A percentile compares a stretch with the other conserved stretches of the same genome.
Conservation (phyloP, 2,888 invertebrate genomes). For the Amiota mariae region DNA sequence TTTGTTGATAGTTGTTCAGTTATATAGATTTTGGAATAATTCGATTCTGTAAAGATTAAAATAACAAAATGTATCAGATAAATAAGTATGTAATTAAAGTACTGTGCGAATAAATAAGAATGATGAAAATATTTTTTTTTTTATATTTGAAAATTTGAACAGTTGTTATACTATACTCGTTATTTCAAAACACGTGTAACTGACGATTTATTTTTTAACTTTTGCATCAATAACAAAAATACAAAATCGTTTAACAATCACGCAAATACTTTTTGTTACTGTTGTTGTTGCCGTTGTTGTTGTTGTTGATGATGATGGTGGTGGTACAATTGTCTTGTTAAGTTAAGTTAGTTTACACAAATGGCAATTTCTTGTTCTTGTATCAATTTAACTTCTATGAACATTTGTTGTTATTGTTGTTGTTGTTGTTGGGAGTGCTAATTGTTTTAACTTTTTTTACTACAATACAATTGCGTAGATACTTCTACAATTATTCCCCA, state of each 20-base stretch:
- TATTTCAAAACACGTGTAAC: no score
- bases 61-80: no score
- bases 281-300: slow-evolving; percentile 31
- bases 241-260: neutral
- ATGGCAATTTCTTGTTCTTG: slow-evolving; percentile 59
- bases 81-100: no score
- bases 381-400: neutral
- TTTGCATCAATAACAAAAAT: neutral
- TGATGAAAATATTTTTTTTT: no score
- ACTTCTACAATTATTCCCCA: slow-evolving; percentile 18
- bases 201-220: no score
- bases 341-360: slow-evolving; percentile 48
- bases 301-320: slow-evolving; percentile 22
- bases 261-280: slow-evolving; percentile 30
- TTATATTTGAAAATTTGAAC: no score
- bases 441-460: slow-evolving; percentile 23
- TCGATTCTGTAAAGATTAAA: no score
- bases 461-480: neutral
- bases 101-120: no score
- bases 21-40: no score
- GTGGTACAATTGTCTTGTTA: slow-evolving; percentile 41
- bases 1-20: no score
- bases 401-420: slow-evolving; percentile 5
- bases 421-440: slow-evolving; percentile 14
- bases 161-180: no score